phyloP scores from a whole-genome alignment of 2,888 invertebrate genomes.

The Drosophila rellima region DNA sequence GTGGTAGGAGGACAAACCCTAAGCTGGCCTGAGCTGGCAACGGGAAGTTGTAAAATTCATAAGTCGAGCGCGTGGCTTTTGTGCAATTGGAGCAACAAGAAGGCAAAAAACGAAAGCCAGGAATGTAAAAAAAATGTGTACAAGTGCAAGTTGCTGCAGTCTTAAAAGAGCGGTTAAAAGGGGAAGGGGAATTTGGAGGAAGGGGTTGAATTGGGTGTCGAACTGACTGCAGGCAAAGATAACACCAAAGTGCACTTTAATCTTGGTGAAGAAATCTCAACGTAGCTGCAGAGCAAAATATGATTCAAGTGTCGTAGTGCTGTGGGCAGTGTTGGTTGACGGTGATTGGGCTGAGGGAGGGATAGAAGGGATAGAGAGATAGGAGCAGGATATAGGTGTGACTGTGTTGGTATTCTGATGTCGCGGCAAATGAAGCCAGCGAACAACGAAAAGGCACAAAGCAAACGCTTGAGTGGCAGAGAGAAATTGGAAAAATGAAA shows the following conservation, averaged over 20 bases:
- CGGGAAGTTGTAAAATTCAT: constrained; percentile 82
- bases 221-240: constrained; percentile 73
- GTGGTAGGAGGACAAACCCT: constrained; percentile 41
- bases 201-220: constrained; percentile 55
- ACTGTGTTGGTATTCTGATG: constrained; percentile 5
- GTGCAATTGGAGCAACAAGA: constrained; percentile 79
- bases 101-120: constrained; percentile 30
- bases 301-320: constrained; percentile 71
- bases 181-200: not conserved
- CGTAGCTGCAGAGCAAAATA: constrained; percentile 70
- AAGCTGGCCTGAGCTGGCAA: constrained; percentile 56
- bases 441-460: constrained; percentile 56
- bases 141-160: constrained; percentile 71
- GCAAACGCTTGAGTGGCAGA: constrained; percentile 59
- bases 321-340: constrained; percentile 4
- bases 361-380: not conserved
- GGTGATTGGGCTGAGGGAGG: not conserved
- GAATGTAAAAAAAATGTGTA: constrained; percentile 45
- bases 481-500: constrained; percentile 68
- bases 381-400: constrained; percentile 24
- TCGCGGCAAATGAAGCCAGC: constrained; percentile 42
- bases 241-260: constrained; percentile 83
- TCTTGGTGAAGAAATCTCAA: constrained; percentile 77
- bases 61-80: constrained; percentile 78
- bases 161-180: constrained; percentile 26